Conservation (phyloP, 2,797 vertebrate species). For the Echiichthys vipera region DNA sequence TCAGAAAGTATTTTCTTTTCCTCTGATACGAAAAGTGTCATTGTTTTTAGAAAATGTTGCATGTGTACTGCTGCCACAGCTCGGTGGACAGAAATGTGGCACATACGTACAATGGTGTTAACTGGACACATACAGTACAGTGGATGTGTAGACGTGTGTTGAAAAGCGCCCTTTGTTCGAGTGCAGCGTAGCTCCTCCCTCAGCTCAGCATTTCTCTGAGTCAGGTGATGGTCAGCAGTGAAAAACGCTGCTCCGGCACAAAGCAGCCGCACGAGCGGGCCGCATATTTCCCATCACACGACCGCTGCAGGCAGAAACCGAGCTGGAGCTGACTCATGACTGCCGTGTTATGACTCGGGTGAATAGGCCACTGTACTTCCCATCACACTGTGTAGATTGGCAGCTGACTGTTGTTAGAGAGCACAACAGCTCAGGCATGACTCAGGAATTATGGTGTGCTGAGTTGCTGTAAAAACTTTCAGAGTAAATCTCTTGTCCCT, state of each 20-base stretch:
- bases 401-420: constrained; percentile 38
- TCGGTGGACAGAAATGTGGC: neutral
- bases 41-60: neutral
- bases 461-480: constrained; percentile 38
- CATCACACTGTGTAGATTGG: constrained; percentile 43
- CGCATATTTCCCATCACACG: constrained; percentile 30
- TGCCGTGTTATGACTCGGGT: constrained; percentile 32
- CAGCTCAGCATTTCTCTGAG: constrained; percentile 72
- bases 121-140: constrained; percentile 28
- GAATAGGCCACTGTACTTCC: constrained; percentile 31
- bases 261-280: constrained; percentile 34
- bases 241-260: constrained; percentile 64
- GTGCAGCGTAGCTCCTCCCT: constrained; percentile 51
- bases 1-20: neutral
- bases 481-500: constrained; percentile 4
- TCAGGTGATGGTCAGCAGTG: constrained; percentile 76
- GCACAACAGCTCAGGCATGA: constrained; percentile 40
- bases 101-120: neutral
- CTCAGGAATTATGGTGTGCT: constrained; percentile 27
- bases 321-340: constrained; percentile 58
- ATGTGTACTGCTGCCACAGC: neutral
- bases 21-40: neutral
- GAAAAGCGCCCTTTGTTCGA: constrained; percentile 68
- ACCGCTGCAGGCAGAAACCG: neutral
- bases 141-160: constrained; percentile 41